Conservation (phyloP, 2,888 invertebrate species). For the Cryptops parisi region DNA sequence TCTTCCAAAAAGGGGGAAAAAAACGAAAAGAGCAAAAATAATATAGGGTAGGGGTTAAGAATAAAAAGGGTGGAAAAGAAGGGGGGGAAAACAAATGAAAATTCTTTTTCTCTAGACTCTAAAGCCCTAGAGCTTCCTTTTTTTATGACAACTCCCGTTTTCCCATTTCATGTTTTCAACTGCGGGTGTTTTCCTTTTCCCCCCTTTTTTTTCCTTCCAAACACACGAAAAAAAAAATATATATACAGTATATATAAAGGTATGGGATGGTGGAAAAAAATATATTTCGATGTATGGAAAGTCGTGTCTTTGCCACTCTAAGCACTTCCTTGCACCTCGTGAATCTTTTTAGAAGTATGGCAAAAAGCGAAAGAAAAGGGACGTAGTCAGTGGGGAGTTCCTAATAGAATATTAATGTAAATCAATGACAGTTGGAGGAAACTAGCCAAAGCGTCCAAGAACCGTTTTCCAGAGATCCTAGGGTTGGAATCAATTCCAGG, state of each 20-base stretch:
- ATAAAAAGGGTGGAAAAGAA: neutral
- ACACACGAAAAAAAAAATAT: too few species aligned
- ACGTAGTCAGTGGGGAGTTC: neutral
- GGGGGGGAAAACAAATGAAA: too few species aligned
- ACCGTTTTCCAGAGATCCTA: neutral
- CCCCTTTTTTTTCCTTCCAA: neutral
- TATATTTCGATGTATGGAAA: too few species aligned
- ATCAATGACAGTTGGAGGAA: neutral
- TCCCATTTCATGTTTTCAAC: neutral
- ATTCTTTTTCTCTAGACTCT: too few species aligned
- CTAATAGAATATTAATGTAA: neutral
- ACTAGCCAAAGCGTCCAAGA: neutral
- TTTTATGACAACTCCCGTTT: neutral
- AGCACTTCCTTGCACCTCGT: too few species aligned
- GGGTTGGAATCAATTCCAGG: neutral
- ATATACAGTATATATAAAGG: too few species aligned
- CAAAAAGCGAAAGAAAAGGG: neutral
- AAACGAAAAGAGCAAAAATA: too few species aligned
- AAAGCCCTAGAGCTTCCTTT: neutral
- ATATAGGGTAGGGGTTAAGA: too few species aligned
- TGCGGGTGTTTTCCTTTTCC: neutral
- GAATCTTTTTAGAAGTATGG: too few species aligned
- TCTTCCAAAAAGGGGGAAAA: too few species aligned
- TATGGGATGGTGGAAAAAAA: too few species aligned
- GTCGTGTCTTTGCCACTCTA: too few species aligned